These are phyloP conservation scores for Thymelicus sylvestris DNA, from an alignment of 2,888 invertebrate genomes.

Conservation along the genomic window DNA sequence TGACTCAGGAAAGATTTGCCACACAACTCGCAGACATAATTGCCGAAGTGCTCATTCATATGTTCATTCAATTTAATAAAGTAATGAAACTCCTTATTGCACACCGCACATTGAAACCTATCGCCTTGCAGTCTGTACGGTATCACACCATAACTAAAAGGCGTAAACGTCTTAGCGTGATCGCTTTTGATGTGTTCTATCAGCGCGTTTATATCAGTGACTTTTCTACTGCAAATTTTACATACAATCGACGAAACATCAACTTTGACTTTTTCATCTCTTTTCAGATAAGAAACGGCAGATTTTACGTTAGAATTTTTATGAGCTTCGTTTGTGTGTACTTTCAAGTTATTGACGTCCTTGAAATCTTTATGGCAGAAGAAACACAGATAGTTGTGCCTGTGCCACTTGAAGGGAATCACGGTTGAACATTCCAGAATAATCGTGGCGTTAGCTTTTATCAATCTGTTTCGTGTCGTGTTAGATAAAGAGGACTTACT, in stretches of 20 bases:
- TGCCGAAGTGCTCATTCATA: conserved; percentile 73
- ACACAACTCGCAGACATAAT: conserved; percentile 71
- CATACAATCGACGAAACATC: conserved; percentile 62
- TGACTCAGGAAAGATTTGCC: conserved; percentile 73
- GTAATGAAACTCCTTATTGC: conserved; percentile 64
- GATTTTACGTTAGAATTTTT: conserved; percentile 60
- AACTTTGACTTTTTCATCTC: conserved; percentile 76
- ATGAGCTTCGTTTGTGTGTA: conserved; percentile 67
- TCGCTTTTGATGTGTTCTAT: conserved; percentile 58
- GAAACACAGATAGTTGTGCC: conserved; percentile 75
- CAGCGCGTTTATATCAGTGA: conserved; percentile 52
- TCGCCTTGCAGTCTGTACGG: conserved; percentile 64
- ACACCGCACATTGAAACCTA: conserved; percentile 63
- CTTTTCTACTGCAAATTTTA: conserved; percentile 52
- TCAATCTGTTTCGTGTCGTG: conserved; percentile 69
- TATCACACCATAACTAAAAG: conserved; percentile 62
- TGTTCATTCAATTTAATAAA: conserved; percentile 76
- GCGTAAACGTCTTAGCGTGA: conserved; percentile 57
- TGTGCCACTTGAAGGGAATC: conserved; percentile 75
- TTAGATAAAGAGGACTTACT: conserved; percentile 65
- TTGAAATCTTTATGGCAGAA: conserved; percentile 70
- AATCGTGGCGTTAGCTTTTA: conserved; percentile 69
- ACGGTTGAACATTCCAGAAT: conserved; percentile 68
- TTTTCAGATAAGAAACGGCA: conserved; percentile 65
- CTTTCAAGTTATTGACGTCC: conserved; percentile 61